These are phyloP conservation scores for Heteropelma amictum DNA, from an alignment of 2,888 invertebrate genomes.

Conservation along the genomic window DNA sequence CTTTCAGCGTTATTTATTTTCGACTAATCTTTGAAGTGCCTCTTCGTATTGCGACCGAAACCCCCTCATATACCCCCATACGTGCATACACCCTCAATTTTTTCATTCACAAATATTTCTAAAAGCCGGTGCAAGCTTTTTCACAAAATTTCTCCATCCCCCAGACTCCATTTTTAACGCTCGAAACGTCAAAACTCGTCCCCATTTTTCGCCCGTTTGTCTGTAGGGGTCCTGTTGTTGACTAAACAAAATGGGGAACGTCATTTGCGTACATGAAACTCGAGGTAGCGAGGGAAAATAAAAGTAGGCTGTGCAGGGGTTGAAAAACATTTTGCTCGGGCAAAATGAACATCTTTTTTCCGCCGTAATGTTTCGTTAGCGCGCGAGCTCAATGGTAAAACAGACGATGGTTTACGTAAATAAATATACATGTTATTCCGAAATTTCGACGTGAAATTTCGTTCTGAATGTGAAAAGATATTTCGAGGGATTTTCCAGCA, in stretches of 20 bases:
- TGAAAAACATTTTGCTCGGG: not conserved
- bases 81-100: not conserved
- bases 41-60: constrained; percentile 16
- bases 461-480: too few species aligned
- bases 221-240: constrained; percentile 18
- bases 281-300: not conserved
- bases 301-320: not conserved
- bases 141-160: not conserved
- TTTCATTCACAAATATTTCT: not conserved
- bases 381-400: constrained; percentile 50
- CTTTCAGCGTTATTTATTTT: constrained; percentile 54
- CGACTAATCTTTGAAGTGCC: constrained; percentile 50
- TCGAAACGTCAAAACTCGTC: too few species aligned
- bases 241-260: constrained; percentile 41
- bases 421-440: too few species aligned
- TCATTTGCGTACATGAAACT: constrained; percentile 27
- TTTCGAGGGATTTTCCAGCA: too few species aligned
- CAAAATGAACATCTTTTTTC: constrained; percentile 57
- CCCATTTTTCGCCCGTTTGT: not conserved
- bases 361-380: constrained; percentile 65
- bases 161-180: not conserved
- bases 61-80: not conserved
- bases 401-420: too few species aligned
- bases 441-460: too few species aligned
- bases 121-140: not conserved